Evolutionary conservation across 2,113 vertebrate genomes (phyloP).

Genomic region (Plotosus lineatus): DNA sequence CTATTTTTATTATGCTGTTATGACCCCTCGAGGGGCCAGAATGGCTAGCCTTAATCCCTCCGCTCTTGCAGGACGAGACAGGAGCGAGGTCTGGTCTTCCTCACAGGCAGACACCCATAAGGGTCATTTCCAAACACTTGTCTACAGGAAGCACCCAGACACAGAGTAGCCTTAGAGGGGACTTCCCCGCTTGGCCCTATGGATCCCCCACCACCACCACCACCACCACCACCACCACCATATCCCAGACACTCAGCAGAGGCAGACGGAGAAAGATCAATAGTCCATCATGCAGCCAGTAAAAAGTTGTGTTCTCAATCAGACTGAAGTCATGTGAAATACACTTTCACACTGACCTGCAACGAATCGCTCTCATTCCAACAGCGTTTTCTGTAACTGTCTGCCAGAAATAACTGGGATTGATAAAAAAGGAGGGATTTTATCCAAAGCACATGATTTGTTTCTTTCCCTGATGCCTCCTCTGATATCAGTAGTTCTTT

Average conservation of each 20-base stretch:
- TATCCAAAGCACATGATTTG: constrained; percentile 2
- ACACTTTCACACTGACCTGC: constrained; percentile 29
- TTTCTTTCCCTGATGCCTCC: constrained; percentile 2
- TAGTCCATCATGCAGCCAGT: constrained; percentile 10
- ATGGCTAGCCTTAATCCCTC: constrained; percentile 44
- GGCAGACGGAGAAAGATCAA: constrained; percentile 22
- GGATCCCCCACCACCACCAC: no score
- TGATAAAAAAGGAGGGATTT: constrained; percentile 30
- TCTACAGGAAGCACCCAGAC: constrained; percentile 48
- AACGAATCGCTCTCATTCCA: constrained; percentile 23
- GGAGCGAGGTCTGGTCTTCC: constrained; percentile 51
- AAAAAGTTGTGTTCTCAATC: constrained; percentile 34
- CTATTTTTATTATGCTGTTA: constrained; percentile 4
- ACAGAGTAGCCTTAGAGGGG: constrained; percentile 22
- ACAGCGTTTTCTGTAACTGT: constrained; percentile 16
- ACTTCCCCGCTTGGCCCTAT: constrained; percentile 31
- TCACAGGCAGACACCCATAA: constrained; percentile 49
- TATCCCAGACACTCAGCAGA: constrained; percentile 42
- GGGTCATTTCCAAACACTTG: constrained; percentile 51
- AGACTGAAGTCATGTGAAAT: constrained; percentile 35
- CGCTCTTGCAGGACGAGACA: constrained; percentile 29
- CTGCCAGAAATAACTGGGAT: constrained; percentile 6
- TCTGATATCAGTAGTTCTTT: constrained; percentile 6
- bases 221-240: no score
- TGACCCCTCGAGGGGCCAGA: constrained; percentile 37